Evolutionary conservation across 37 sponge, comb jelly and placozoan genomes (phyloP).

Genomic region (Bolinopsis microptera): DNA sequence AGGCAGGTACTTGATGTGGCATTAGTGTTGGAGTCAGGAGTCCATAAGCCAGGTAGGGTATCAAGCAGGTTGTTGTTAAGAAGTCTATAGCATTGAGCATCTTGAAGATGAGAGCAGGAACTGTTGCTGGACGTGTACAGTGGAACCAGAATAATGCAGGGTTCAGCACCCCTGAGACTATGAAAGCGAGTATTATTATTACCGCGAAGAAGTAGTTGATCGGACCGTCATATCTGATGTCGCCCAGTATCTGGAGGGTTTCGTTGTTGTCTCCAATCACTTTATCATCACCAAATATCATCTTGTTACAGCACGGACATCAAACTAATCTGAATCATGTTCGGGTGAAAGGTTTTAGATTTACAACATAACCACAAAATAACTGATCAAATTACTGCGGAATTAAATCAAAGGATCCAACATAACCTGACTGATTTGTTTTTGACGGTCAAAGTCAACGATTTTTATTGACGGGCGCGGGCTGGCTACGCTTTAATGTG

Average conservation of each 20-base stretch:
- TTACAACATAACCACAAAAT: too few species aligned
- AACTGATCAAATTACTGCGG: too few species aligned
- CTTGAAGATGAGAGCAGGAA: not conserved
- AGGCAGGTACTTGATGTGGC: not conserved
- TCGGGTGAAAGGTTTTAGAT: too few species aligned
- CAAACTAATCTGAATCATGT: too few species aligned
- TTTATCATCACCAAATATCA: not conserved
- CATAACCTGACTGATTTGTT: too few species aligned
- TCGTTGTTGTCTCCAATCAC: not conserved
- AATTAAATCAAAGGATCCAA: too few species aligned
- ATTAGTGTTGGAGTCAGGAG: not conserved
- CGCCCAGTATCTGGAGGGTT: not conserved
- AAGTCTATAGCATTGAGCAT: constrained; percentile 18
- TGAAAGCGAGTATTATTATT: not conserved
- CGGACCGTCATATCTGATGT: not conserved
- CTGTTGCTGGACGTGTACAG: not conserved
- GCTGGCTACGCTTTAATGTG: too few species aligned
- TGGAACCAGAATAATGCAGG: not conserved
- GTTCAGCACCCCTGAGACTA: not conserved
- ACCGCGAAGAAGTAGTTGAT: not conserved
- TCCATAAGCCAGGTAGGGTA: not conserved
- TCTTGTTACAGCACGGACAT: too few species aligned
- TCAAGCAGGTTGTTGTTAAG: not conserved
- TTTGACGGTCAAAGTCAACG: too few species aligned
- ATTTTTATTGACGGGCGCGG: too few species aligned